Base-by-base conservation (phyloP, 2,113 vertebrate genomes). In the Pseudorasbora parva region DNA sequence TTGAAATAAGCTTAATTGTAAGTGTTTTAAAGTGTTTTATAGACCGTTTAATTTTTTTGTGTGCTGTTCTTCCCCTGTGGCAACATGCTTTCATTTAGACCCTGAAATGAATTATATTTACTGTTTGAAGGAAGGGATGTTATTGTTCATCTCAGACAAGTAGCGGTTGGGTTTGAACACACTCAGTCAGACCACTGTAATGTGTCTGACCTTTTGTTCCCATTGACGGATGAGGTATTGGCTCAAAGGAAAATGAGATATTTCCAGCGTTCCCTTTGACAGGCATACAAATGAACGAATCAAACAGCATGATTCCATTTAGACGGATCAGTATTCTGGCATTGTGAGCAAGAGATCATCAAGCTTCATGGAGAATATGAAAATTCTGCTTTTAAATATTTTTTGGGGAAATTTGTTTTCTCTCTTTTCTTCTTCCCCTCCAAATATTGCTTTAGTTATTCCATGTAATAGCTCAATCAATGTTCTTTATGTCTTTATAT, bases 171-270 rank as follows among this genome's bases (percentile, higher is more conserved):
- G 83, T 87, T 62, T 68, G 56, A 83, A 85, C 73, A 78, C 81
- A 74, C 85, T 66, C 66, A 80, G 33, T 62, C 79, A 64, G 76
- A 83, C 80, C 72, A 54, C 51, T 87, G 75, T 85, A 86, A 88
- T 85, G 85, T 85, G 82, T 83, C 85, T 88, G 87, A 88, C 85
- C 87, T 88, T 88, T 87, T 83, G 81, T 85, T 85, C 73, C 76
- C 37, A 59, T 86, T 87, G 87, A 88, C 87, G 82, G 87, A 87
- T 87, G 83, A 87, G 83, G 69, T 85, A 85, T 88, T 85, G 87
- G 85, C 86, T 85, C 27, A 80, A n/a, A 78, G 78, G 78, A 86
- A 87, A 88, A 83, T 81, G 45, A 85, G 85, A 88, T 88, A 85
- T 88, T 88, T 88, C 85, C 85, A 74, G 80, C 37, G 45, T 30